Percentiles rank a stretch among this genome's conserved stretches.
phyloP scores from a whole-genome alignment of 1,140 invertebrate genomes.

The Hermatobates lingyangjiaoensis region DNA sequence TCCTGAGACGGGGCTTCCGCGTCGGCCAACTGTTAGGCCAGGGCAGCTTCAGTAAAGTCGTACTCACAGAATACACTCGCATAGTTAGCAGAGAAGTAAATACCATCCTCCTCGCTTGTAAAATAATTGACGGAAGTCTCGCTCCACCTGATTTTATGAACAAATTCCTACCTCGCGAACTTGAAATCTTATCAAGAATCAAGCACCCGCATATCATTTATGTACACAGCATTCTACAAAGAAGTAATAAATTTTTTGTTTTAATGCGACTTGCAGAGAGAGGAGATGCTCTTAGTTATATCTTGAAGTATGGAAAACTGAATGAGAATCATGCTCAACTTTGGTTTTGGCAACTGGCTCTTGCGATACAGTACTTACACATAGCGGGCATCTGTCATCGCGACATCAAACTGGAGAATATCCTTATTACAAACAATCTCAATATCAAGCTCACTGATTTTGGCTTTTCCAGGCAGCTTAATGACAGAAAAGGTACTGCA shows the following conservation, averaged over 20 bases:
- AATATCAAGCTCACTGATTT: conserved; percentile 65
- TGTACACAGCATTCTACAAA: conserved; percentile 45
- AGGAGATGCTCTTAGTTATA: conserved; percentile 43
- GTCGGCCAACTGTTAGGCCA: too few relatives aligned
- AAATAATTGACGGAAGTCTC: too few relatives aligned
- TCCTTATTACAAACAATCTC: conserved; percentile 44
- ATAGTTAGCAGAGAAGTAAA: too few relatives aligned
- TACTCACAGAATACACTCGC: too few relatives aligned
- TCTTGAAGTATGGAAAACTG: conserved; percentile 37
- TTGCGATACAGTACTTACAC: conserved; percentile 49
- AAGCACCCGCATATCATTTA: conserved; percentile 50
- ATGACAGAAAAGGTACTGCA: too few relatives aligned
- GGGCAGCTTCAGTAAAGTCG: too few relatives aligned
- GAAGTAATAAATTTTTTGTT: conserved; percentile 21
- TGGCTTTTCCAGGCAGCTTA: conserved; percentile 54
- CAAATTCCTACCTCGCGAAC: conserved; percentile 54
- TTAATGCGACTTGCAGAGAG: conserved; percentile 32
- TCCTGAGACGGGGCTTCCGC: too few relatives aligned
- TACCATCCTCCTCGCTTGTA: too few relatives aligned
- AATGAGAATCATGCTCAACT: conserved; percentile 38
- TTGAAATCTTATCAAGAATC: conserved; percentile 43
- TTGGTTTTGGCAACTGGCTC: conserved; percentile 45
- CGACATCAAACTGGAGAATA: conserved; percentile 60
- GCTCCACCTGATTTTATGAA: too few relatives aligned
- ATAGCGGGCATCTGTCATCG: conserved; percentile 49